Conservation (phyloP, 2,888 invertebrate genomes). For the Tubulanus polymorphus region DNA sequence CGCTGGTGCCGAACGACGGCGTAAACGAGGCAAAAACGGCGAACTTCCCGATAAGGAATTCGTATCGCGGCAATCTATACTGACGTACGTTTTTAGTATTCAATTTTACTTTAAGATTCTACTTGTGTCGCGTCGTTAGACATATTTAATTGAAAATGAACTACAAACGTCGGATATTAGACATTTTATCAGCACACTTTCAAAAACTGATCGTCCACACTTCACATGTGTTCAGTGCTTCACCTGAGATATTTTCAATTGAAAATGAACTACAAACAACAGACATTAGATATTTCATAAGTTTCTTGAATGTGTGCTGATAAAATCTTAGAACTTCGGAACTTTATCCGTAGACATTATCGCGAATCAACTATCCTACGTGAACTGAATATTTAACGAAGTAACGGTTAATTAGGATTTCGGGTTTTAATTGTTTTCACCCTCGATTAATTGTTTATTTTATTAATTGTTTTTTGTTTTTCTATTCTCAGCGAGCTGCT, state of each 20-base stretch:
- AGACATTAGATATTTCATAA: too few relatives aligned
- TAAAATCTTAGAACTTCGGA: too few relatives aligned
- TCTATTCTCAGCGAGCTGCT: slow-evolving; percentile 61
- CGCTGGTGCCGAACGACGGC: slow-evolving; percentile 18
- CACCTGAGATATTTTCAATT: too few relatives aligned
- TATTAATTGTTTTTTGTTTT: slow-evolving; percentile 4
- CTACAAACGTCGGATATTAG: neutral
- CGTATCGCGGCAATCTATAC: slow-evolving; percentile 69
- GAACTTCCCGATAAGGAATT: slow-evolving; percentile 64
- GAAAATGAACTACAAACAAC: too few relatives aligned
- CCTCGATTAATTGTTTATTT: neutral
- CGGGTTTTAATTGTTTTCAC: neutral
- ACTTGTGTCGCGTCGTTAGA: neutral
- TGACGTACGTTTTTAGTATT: slow-evolving; percentile 64
- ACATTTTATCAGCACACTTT: neutral
- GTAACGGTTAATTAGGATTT: too few relatives aligned
- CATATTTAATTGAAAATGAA: neutral
- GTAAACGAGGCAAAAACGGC: slow-evolving; percentile 27
- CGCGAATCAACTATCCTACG: too few relatives aligned
- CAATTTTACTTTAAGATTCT: neutral
- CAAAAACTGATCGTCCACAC: too few relatives aligned
- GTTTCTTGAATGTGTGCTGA: too few relatives aligned
- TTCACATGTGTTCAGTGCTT: too few relatives aligned
- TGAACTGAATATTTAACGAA: too few relatives aligned
- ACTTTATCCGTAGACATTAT: too few relatives aligned